These are phyloP conservation scores for Vidua macroura DNA, from an alignment of 2,113 vertebrate genomes.

Conservation along the genomic window DNA sequence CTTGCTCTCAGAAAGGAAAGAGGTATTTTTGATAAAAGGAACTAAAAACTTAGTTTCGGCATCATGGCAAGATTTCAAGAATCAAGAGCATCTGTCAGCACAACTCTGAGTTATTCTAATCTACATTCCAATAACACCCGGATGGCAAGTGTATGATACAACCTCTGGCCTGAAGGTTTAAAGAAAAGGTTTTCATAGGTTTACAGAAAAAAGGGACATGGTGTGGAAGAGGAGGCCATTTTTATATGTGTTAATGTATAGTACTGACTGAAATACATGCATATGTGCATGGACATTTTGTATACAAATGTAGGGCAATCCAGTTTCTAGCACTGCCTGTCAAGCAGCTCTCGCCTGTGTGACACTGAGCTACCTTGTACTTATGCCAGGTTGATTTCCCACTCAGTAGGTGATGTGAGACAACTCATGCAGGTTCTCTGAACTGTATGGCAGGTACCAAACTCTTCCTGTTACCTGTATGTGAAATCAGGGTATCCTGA, in stretches of 20 bases:
- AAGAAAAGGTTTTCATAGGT: neutral
- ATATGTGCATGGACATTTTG: neutral
- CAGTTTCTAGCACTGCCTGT: neutral
- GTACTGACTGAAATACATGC: neutral
- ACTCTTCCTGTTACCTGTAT: neutral
- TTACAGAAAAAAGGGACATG: neutral
- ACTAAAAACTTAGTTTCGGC: neutral
- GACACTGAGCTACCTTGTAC: neutral
- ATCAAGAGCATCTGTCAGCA: neutral
- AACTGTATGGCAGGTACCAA: neutral
- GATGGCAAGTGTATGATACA: neutral
- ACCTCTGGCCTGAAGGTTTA: neutral
- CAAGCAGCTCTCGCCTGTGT: neutral
- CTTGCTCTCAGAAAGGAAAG: conserved; percentile 28
- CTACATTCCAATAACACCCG: neutral
- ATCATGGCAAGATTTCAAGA: conserved; percentile 12
- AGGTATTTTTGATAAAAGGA: conserved; percentile 25
- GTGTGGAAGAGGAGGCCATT: neutral
- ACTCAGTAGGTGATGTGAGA: neutral
- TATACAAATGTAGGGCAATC: neutral
- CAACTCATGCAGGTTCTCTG: neutral
- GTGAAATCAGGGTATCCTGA: neutral
- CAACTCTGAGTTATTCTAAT: neutral
- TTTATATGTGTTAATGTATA: neutral
- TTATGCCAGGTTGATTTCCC: neutral